Conservation (phyloP, 2,888 invertebrate species). For the Euplagia quadripunctaria region DNA sequence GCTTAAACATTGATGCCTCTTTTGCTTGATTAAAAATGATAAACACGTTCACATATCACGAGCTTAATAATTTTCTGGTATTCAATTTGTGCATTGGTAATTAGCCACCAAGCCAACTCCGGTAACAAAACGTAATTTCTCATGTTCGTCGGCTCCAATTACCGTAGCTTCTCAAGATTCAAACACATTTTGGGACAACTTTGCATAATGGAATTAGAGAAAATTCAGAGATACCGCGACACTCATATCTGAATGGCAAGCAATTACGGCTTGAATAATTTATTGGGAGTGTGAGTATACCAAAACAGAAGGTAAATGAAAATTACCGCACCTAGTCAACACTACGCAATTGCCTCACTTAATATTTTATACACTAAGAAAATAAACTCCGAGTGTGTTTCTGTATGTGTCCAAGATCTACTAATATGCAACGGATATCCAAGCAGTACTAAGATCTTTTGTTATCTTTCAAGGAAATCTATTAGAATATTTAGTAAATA, state of each 20-base stretch:
- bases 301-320: background rate
- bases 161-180: slow-evolving; percentile 23
- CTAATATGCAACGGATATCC: too few species aligned
- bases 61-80: too few species aligned
- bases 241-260: slow-evolving; percentile 15
- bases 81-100: slow-evolving; percentile 2
- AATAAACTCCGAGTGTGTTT: too few species aligned
- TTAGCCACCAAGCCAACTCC: slow-evolving; percentile 7
- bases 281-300: slow-evolving; percentile 4
- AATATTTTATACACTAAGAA: too few species aligned
- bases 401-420: too few species aligned
- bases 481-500: too few species aligned
- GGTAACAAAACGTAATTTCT: slow-evolving; percentile 9
- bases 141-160: slow-evolving; percentile 23
- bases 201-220: slow-evolving; percentile 39
- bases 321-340: background rate
- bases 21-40: too few species aligned
- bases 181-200: slow-evolving; percentile 28
- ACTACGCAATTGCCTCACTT: background rate
- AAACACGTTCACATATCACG: too few species aligned
- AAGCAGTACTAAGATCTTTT: too few species aligned
- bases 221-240: slow-evolving; percentile 20
- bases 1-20: too few species aligned
- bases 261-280: slow-evolving; percentile 18
- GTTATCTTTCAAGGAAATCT: too few species aligned